Percentiles rank a stretch among this genome's conserved stretches.
Conservation (phyloP, 2,113 vertebrate species). For the Rostratula benghalensis region DNA sequence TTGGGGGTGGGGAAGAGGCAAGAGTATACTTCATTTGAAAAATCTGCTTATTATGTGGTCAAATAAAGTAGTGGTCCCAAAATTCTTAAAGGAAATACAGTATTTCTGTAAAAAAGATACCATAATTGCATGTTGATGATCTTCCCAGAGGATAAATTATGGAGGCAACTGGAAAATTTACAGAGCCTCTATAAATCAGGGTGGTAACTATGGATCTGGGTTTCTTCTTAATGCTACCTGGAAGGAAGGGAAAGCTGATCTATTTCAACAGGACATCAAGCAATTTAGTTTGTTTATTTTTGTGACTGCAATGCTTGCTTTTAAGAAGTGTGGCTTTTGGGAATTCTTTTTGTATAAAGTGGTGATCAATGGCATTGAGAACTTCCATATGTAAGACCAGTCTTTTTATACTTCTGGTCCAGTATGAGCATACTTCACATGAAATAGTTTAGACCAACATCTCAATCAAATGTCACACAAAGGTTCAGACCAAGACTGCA, state of each 20-base stretch:
- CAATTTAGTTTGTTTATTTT: neutral
- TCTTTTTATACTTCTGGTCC: neutral
- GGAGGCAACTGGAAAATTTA: neutral
- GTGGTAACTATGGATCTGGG: neutral
- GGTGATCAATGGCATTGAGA: neutral
- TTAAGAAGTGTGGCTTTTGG: neutral
- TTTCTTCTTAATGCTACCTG: neutral
- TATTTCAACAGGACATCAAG: neutral
- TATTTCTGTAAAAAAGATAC: neutral
- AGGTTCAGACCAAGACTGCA: neutral
- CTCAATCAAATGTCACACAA: neutral
- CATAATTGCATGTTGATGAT: neutral
- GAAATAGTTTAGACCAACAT: neutral
- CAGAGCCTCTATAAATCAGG: neutral
- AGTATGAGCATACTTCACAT: neutral
- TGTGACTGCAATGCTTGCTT: neutral
- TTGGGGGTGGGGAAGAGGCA: too few relatives aligned
- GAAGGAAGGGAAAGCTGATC: neutral
- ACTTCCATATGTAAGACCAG: neutral
- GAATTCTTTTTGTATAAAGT: neutral
- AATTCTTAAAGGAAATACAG: neutral
- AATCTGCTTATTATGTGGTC: neutral
- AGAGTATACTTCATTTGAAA: neutral
- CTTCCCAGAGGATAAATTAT: neutral
- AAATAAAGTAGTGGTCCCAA: neutral